phyloP scores from a whole-genome alignment of 2,888 invertebrate species.

The Therioaphis trifolii region DNA sequence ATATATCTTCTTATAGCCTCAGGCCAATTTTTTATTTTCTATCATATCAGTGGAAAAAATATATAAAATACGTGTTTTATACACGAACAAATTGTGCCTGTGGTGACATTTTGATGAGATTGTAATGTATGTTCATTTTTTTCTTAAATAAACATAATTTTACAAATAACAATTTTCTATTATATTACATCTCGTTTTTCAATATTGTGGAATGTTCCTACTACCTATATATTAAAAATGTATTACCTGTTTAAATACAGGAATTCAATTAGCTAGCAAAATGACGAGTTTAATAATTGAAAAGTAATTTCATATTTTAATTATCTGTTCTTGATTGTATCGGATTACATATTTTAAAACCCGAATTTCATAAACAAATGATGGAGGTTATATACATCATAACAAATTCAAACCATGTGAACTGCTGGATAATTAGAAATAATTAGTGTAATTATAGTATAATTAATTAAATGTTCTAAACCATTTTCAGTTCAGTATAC shows the following conservation, averaged over 20 bases:
- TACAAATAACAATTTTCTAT: background rate
- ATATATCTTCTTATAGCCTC: slow-evolving; percentile 20
- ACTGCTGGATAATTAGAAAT: too few species aligned
- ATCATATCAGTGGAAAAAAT: background rate
- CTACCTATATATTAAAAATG: too few species aligned
- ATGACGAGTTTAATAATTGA: background rate
- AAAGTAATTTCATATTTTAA: too few species aligned
- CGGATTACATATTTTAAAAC: too few species aligned
- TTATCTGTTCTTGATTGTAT: too few species aligned
- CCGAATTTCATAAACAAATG: too few species aligned
- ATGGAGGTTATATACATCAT: too few species aligned
- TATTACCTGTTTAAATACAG: too few species aligned
- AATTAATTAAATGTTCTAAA: too few species aligned
- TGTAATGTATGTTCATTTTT: slow-evolving; percentile 1
- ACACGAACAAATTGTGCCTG: background rate
- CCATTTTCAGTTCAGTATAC: too few species aligned
- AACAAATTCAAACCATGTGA: too few species aligned
- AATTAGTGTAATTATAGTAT: too few species aligned
- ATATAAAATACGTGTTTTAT: slow-evolving; percentile 8
- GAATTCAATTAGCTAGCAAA: background rate
- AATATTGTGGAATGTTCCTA: background rate
- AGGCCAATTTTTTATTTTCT: slow-evolving; percentile 21
- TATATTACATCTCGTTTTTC: background rate
- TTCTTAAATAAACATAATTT: background rate
- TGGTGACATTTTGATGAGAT: background rate